Conservation (phyloP, 2,113 vertebrate genomes). For the Thinocorus orbignyianus region DNA sequence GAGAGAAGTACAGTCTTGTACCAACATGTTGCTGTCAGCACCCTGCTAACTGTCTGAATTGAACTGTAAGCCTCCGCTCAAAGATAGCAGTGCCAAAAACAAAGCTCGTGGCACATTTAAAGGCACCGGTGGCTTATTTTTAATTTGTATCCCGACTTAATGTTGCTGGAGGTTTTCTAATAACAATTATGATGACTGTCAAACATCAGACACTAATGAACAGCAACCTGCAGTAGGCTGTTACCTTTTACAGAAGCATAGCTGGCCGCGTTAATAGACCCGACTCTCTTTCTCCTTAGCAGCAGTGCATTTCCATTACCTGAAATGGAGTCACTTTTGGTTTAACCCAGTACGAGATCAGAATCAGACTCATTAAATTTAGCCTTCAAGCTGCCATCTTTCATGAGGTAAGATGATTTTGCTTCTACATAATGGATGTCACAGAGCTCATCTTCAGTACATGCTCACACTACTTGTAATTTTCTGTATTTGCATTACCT, state of each 20-base stretch:
- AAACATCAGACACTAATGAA: not conserved
- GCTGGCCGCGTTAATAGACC: not conserved
- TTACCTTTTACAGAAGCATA: not conserved
- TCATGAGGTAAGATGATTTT: conserved; percentile 21
- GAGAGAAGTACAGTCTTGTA: conserved; percentile 66
- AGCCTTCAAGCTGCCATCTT: conserved; percentile 38
- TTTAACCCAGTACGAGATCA: conserved; percentile 3
- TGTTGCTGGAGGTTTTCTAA: conserved; percentile 33
- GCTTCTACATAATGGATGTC: conserved; percentile 46
- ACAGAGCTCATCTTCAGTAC: conserved; percentile 44
- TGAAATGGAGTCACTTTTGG: not conserved
- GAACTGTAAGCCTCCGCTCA: conserved; percentile 40
- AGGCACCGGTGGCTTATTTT: conserved; percentile 46
- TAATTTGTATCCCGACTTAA: conserved; percentile 31
- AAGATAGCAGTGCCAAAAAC: conserved; percentile 40
- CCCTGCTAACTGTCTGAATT: conserved; percentile 66
- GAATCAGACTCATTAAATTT: conserved; percentile 36
- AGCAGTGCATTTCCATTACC: not conserved
- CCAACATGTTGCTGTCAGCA: conserved; percentile 73
- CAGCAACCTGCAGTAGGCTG: not conserved
- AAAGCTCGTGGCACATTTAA: conserved; percentile 47
- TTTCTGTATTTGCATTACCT: conserved; percentile 62
- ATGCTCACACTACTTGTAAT: conserved; percentile 30
- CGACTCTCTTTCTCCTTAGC: not conserved
- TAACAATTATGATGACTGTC: not conserved